Evolutionary conservation across 2,113 vertebrate species (phyloP).

Genomic region (Cyprinodon brontotheroides): DNA sequence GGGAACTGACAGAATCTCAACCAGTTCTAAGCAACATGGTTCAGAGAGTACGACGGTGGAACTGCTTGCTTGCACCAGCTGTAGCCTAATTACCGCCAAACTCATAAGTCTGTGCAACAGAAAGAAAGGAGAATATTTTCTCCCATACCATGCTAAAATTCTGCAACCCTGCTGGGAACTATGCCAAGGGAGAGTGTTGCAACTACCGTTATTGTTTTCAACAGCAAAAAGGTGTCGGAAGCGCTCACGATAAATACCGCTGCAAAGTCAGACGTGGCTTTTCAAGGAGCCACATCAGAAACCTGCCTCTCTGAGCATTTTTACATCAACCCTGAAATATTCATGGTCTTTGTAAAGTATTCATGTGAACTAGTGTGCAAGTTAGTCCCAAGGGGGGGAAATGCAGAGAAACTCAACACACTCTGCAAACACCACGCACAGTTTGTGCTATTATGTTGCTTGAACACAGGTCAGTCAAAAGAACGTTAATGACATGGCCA

Average conservation of each 20-base stretch:
- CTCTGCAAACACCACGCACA: conserved; percentile 62
- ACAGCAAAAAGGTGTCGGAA: conserved; percentile 44
- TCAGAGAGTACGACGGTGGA: conserved; percentile 34
- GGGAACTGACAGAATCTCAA: conserved; percentile 55
- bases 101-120: conserved; percentile 18
- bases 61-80: conserved; percentile 13
- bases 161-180: conserved; percentile 50
- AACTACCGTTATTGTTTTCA: conserved; percentile 49
- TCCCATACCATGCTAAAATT: conserved; percentile 42
- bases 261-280: conserved; percentile 64
- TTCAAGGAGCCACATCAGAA: conserved; percentile 72
- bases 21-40: conserved; percentile 40
- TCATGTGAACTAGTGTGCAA: conserved; percentile 74
- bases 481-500: conserved; percentile 55
- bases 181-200: conserved; percentile 52
- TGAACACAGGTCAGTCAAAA: conserved; percentile 54
- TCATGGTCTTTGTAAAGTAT: conserved; percentile 76
- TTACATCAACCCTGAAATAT: conserved; percentile 78
- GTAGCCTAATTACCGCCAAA: conserved; percentile 40
- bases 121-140: conserved; percentile 46
- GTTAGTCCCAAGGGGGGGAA: conserved; percentile 66
- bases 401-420: conserved; percentile 60
- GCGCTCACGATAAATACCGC: conserved; percentile 62
- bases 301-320: conserved; percentile 70
- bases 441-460: conserved; percentile 62